Evolutionary conservation across 2,113 vertebrate species (phyloP), one percentile per base, ranked within the genome.

Genomic region (Stegastes partitus): DNA sequence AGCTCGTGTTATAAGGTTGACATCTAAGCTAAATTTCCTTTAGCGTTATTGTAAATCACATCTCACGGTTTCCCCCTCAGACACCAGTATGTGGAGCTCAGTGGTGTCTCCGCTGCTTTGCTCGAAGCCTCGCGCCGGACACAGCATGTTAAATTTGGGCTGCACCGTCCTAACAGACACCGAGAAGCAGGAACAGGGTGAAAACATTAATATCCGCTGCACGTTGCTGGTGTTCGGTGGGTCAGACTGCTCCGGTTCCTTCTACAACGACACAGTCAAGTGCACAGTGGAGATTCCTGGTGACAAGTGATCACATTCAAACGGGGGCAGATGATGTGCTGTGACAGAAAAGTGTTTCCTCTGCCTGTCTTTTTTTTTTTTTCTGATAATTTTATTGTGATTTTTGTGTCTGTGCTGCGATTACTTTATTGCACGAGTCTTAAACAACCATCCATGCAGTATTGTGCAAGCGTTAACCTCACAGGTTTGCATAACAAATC

Each of bases 171-270:
- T 76, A 37, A 85, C 56, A 0, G 84, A 93, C 18, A 15, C 51
- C 2, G 87, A 93, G 54, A 88, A 88, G 59, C 77, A 84, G 15
- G 82, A 88, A 5, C 86, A 39, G 14, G 58, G 74, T 6, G 68
- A 92, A 62, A 55, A 23, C 5, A 28, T 37, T 21, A 62, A 71
- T 2, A 80, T 82, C 7, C 42, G 78, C 28, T 94, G 91, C 64
- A 92, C 67, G 0, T 42, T 97, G 59, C 83, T 97, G 62, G 85
- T 97, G 61, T 97, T 97, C 28, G 96, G 96, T 9, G 96, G 97
- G 15, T 96, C 95, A 0, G 94, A 97, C 78, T 94, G 95, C 73
- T 86, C 90, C 0, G 96, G 96, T 15, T 94, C 83, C 0, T 96
- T 96, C 87, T 97, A 96, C 83, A 90, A 94, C 3, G 95, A 95